These are phyloP conservation scores for Protophormia terraenovae DNA, from an alignment of 2,888 invertebrate species.

Conservation along the genomic window DNA sequence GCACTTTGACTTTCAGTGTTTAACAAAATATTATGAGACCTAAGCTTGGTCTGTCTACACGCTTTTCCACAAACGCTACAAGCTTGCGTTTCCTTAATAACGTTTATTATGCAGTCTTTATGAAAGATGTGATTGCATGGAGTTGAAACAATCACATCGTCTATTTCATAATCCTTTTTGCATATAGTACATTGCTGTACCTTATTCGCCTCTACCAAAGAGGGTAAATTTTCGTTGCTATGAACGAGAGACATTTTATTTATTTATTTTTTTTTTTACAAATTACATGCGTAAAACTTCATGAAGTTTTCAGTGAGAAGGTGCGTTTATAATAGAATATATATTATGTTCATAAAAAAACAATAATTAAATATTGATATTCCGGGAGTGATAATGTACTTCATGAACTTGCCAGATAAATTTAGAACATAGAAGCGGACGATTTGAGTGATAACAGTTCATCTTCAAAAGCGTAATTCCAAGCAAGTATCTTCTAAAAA, in stretches of 20 bases:
- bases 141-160: neutral
- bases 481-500: neutral
- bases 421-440: neutral
- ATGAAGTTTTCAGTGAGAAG: neutral
- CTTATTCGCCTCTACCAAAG: neutral
- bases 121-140: constrained; percentile 2
- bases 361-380: neutral
- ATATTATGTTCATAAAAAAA: neutral
- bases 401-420: neutral
- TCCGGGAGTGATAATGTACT: neutral
- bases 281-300: neutral
- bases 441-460: neutral
- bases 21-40: neutral
- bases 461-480: neutral
- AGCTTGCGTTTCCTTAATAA: neutral
- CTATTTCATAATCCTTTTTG: neutral
- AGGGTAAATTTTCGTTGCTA: neutral
- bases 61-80: neutral
- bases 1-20: neutral
- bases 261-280: neutral
- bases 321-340: neutral
- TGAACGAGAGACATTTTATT: neutral
- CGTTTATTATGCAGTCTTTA: neutral
- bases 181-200: neutral
- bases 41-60: neutral